phyloP scores from a whole-genome alignment of 2,113 vertebrate species.

The Thryonomys swinderianus region DNA sequence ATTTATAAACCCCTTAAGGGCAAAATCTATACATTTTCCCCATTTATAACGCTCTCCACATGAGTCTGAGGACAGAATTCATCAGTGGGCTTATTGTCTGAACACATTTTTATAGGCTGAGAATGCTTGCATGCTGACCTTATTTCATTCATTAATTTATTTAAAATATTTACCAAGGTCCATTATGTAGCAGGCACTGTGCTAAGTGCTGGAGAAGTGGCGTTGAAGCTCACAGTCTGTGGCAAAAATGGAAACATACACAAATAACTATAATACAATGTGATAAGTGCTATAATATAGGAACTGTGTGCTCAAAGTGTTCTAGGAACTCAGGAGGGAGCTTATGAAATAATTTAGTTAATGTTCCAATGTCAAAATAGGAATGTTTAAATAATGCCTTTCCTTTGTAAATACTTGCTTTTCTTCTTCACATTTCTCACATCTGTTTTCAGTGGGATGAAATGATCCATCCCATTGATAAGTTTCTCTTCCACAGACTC shows the following conservation, averaged over 20 bases:
- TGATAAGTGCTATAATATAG: conserved; percentile 59
- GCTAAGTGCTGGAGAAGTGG: conserved; percentile 33
- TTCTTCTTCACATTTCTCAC: conserved; percentile 37
- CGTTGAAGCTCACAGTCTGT: conserved; percentile 57
- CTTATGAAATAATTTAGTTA: conserved; percentile 71
- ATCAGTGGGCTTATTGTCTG: conserved; percentile 41
- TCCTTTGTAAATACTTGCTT: conserved; percentile 54
- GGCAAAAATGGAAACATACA: conserved; percentile 57
- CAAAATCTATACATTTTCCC: conserved; percentile 40
- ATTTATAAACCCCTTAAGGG: conserved; percentile 43
- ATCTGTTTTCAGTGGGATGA: neutral
- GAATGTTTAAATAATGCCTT: conserved; percentile 70
- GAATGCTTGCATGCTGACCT: conserved; percentile 21
- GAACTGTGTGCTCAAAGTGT: neutral
- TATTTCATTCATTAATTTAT: conserved; percentile 71
- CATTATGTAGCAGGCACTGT: neutral
- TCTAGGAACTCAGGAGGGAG: conserved; percentile 63
- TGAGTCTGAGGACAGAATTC: conserved; percentile 28
- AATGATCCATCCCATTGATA: conserved; percentile 2
- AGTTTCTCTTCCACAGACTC: neutral
- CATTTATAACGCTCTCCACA: conserved; percentile 44
- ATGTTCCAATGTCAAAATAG: conserved; percentile 66
- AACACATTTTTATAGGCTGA: conserved; percentile 14
- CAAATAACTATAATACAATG: conserved; percentile 58
- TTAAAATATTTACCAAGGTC: conserved; percentile 51